Evolutionary conservation across 2,888 invertebrate species (phyloP), one percentile per base, ranked within the genome.

Genomic region (Parapristionchus giblindavisi): DNA sequence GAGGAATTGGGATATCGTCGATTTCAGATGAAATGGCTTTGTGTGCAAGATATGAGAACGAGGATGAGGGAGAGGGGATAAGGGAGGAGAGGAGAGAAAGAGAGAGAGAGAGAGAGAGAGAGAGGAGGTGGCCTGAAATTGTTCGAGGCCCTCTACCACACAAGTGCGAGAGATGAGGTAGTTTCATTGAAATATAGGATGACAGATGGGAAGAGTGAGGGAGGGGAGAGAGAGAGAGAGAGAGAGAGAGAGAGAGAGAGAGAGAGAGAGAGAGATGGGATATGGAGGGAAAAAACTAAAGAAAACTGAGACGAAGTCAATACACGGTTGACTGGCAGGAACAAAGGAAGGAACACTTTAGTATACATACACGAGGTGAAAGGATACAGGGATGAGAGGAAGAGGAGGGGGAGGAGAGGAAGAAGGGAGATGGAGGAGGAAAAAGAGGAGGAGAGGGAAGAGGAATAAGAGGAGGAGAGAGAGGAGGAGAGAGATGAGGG

Each of bases 351-450:
- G n/a, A n/a, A n/a, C n/a, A n/a, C n/a, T n/a, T n/a, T n/a, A n/a
- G n/a, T n/a, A n/a, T n/a, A n/a, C n/a, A n/a, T n/a, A n/a, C n/a
- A n/a, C n/a, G n/a, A n/a, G n/a, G n/a, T n/a, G n/a, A n/a, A 51
- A n/a, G 51, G n/a, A n/a, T 17, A n/a, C 14, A n/a, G n/a, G 51
- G n/a, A n/a, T 17, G 51, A n/a, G 51, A 51, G 17, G n/a, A n/a
- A 60, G 75, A 61, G 66, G 38, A 40, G 52, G 36, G 60, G 27
- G 58, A 71, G 65, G 38, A 27, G 61, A 34, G 65, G 71, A 40
- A 71, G 60, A 38, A 34, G 68, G 29, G 70, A 52, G 38, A 61
- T 51, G 36, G 58, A 66, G 65, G 76, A 76, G 75, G 71, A 65
- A 75, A 63, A 68, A 78, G 75, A 36, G 36, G 32, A 34, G 14